Evolutionary conservation across 2,888 invertebrate genomes (phyloP).

Genomic region (Ophion slaviceki): DNA sequence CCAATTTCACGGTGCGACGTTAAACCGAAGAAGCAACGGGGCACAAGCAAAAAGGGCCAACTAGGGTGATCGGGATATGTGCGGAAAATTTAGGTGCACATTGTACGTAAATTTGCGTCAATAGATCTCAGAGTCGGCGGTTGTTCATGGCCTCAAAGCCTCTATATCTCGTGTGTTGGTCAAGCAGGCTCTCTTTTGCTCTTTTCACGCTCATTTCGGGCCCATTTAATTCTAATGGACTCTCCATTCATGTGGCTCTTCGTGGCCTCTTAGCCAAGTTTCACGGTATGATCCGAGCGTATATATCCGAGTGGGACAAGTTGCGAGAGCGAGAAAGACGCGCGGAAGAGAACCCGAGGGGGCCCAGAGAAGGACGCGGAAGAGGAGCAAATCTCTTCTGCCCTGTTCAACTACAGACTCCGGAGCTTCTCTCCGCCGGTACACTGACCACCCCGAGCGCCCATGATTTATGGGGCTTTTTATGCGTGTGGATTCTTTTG

Average conservation of each 20-base stretch:
- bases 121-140: conserved; percentile 11
- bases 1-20: background rate
- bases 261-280: conserved; percentile 2
- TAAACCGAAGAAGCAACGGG: background rate
- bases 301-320: background rate
- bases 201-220: conserved; percentile 52
- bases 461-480: conserved; percentile 77
- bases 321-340: conserved; percentile 8
- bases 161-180: background rate
- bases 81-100: background rate
- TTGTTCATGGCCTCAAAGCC: conserved; percentile 49
- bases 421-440: conserved; percentile 47
- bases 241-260: conserved; percentile 44
- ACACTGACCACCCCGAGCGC: conserved; percentile 77
- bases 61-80: background rate
- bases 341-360: background rate
- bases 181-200: conserved; percentile 54
- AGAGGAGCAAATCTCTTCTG: conserved; percentile 68
- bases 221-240: conserved; percentile 62
- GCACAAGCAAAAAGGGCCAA: background rate
- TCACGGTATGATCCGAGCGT: background rate
- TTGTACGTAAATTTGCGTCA: background rate
- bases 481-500: conserved; percentile 62
- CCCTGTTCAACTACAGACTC: conserved; percentile 52
- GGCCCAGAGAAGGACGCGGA: conserved; percentile 65